A percentile compares a stretch with the other conserved stretches of the same genome.
Conservation (phyloP, 2,888 invertebrate species). For the Allolobophora icterica region DNA sequence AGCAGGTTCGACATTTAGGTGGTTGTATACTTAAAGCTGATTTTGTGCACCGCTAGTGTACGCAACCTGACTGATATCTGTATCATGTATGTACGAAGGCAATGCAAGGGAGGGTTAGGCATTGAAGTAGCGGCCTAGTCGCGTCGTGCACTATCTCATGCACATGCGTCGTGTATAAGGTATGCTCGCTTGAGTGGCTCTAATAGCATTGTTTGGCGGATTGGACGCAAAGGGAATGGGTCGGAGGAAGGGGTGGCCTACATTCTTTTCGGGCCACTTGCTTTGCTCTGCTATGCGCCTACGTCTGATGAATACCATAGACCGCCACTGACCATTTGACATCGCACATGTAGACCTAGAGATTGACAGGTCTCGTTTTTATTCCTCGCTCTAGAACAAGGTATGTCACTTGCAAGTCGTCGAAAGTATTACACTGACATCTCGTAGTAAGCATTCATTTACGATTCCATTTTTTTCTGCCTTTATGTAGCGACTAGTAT, state of each 20-base stretch:
- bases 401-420: background rate
- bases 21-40: background rate
- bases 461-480: background rate
- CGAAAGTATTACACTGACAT: background rate
- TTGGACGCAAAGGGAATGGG: background rate
- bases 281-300: background rate
- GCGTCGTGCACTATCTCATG: background rate
- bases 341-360: background rate
- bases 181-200: slow-evolving; percentile 11
- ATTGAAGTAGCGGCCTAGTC: background rate
- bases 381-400: background rate
- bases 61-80: background rate
- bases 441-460: background rate
- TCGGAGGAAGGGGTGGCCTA: background rate
- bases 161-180: background rate
- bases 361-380: background rate
- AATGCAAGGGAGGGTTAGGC: background rate
- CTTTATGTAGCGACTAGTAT: background rate
- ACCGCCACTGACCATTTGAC: slow-evolving; percentile 12
- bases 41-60: too few species aligned
- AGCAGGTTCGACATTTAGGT: background rate
- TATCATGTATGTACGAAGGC: background rate
- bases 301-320: background rate
- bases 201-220: background rate
- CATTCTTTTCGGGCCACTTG: background rate